Evolutionary conservation across 1,140 invertebrate species (phyloP).

Genomic region (Neuroterus valhalla): DNA sequence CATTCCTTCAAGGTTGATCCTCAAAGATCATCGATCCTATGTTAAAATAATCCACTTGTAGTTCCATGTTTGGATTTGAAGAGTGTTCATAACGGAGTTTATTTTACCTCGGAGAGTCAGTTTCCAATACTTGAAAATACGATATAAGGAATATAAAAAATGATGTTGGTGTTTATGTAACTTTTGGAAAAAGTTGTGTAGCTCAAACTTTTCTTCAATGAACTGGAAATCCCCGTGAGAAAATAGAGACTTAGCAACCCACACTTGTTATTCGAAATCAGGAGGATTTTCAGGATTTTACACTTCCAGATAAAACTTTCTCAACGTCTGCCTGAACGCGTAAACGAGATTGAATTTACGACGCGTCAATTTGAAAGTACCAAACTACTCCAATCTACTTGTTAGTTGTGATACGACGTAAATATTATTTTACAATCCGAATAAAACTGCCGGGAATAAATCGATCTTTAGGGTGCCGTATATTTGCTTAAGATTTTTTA

Average conservation of each 20-base stretch:
- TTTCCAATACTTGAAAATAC: neutral
- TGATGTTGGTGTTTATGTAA: conserved; percentile 8
- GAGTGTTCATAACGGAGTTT: neutral
- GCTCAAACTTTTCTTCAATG: no score
- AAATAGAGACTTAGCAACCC: no score
- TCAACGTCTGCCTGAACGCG: neutral
- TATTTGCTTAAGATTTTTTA: conserved; percentile 8
- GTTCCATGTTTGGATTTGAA: conserved; percentile 2
- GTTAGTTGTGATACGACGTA: neutral
- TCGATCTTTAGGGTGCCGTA: conserved; percentile 5
- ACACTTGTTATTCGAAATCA: no score
- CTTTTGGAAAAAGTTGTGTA: neutral
- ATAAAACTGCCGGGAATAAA: conserved; percentile 11
- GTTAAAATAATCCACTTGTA: neutral
- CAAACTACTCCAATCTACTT: conserved; percentile 8
- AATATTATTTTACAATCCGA: conserved; percentile 18
- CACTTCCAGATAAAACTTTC: no score
- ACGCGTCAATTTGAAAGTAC: neutral
- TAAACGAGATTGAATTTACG: neutral
- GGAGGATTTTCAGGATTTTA: no score
- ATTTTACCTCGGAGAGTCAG: neutral
- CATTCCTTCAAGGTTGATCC: conserved; percentile 37
- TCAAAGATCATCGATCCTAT: conserved; percentile 34
- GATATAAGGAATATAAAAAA: neutral
- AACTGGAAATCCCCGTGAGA: no score